Evolutionary conservation across 2,888 invertebrate species (phyloP), one percentile per base, ranked within the genome.

Genomic region (Catocala fraxini): DNA sequence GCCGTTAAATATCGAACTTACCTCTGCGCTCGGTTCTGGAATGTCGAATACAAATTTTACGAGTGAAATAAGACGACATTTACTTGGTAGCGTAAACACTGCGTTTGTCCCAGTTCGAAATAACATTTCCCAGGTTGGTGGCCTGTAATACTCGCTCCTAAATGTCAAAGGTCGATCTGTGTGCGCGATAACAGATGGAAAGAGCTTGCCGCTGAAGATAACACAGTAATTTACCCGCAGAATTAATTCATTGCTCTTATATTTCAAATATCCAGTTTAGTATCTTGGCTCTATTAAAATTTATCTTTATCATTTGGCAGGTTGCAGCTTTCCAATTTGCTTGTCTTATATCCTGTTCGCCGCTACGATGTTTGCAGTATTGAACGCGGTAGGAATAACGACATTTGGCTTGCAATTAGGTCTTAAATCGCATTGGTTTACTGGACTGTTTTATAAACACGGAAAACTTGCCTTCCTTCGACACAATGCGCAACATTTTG

Each of bases 91-190:
- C 53, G 71, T 68, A 68, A 75, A 58, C 60, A 65, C 60, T 65
- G 59, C 70, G 68, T 77, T 78, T 80, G 85, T 77, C 79, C 85
- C 72, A 84, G 77, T 84, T 87, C 68, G 75, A 81, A 85, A 81
- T 81, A 84, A 81, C 83, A 82, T 84, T 87, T 83, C 80, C 83
- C 82, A 85, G 85, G 84, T 87, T 82, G 78, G 77, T 81, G 80
- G 80, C 80, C 81, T 79, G 77, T 80, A 83, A 79, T 83, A 74
- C 74, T 75, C 74, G 77, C 79, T 77, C 65, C 62, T 62, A 87
- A 91, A 91, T 90, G 90, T 82, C 87, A 89, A 65, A 82, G 90
- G 89, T 89, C 87, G 83, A 81, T 80, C 68, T 71, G 69, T 71
- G 70, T 66, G 72, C 60, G 58, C 76, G 87, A 86, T 88, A 86